Evolutionary conservation across 2,113 vertebrate species (phyloP).

Genomic region (Lepus americanus): DNA sequence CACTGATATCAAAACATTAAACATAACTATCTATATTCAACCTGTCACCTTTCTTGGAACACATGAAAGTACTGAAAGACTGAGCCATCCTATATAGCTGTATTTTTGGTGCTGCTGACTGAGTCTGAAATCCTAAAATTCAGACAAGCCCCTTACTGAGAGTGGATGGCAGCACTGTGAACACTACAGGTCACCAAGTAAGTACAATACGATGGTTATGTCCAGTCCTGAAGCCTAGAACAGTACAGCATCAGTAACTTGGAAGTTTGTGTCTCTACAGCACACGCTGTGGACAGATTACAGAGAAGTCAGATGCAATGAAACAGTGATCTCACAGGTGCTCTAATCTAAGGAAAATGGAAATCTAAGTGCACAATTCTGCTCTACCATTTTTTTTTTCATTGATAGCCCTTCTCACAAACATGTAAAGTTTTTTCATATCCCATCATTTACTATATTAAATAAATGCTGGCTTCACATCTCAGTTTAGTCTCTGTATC

Average conservation of each 20-base stretch:
- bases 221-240: not conserved
- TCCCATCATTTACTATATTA: not conserved
- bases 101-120: not conserved
- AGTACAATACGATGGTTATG: not conserved
- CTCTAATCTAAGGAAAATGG: not conserved
- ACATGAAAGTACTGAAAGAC: conserved; percentile 23
- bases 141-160: conserved; percentile 43
- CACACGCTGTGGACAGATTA: not conserved
- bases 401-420: conserved; percentile 49
- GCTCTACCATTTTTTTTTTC: not conserved
- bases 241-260: not conserved
- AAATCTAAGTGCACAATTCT: not conserved
- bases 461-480: not conserved
- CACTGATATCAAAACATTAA: conserved; percentile 48
- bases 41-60: conserved; percentile 54
- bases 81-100: conserved; percentile 30
- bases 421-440: not conserved
- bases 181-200: conserved; percentile 23
- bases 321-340: not conserved
- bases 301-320: conserved; percentile 1
- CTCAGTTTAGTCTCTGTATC: not conserved
- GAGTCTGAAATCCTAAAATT: conserved; percentile 58
- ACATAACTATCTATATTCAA: not conserved
- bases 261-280: conserved; percentile 34
- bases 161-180: not conserved